phyloP scores from a whole-genome alignment of 2,113 vertebrate genomes.

The Chlorodrepanis virens region DNA sequence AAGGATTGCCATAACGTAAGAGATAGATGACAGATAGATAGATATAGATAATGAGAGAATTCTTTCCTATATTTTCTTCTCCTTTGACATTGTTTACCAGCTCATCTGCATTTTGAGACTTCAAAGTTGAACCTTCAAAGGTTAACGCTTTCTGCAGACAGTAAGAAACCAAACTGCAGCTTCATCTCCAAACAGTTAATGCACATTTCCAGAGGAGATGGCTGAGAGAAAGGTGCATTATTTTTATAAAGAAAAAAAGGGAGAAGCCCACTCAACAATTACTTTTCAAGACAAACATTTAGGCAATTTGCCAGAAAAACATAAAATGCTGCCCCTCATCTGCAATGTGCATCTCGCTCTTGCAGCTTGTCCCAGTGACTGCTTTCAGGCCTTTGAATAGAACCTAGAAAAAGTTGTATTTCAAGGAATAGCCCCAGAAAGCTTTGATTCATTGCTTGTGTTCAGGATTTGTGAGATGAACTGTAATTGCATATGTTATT shows the following conservation, averaged over 20 bases:
- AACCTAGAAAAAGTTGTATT: neutral
- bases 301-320: conserved; percentile 32
- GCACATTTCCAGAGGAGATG: neutral
- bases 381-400: neutral
- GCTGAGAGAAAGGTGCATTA: neutral
- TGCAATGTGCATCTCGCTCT: conserved; percentile 3
- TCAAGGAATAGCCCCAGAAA: conserved; percentile 17
- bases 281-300: conserved; percentile 52
- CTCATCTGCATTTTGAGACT: neutral
- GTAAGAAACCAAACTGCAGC: neutral
- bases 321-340: neutral
- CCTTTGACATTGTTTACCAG: neutral
- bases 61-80: neutral
- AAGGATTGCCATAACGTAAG: neutral
- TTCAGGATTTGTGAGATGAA: conserved; percentile 31
- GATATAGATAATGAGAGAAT: neutral
- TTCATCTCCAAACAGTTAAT: neutral
- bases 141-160: neutral
- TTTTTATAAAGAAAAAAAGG: neutral
- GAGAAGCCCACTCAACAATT: conserved; percentile 37
- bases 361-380: neutral
- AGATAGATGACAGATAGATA: neutral
- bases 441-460: conserved; percentile 49
- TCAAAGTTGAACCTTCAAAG: neutral
- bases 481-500: conserved; percentile 51